Evolutionary conservation across 2,888 invertebrate species (phyloP), one percentile per base, ranked within the genome.

Genomic region (Drosophila mercatorum): DNA sequence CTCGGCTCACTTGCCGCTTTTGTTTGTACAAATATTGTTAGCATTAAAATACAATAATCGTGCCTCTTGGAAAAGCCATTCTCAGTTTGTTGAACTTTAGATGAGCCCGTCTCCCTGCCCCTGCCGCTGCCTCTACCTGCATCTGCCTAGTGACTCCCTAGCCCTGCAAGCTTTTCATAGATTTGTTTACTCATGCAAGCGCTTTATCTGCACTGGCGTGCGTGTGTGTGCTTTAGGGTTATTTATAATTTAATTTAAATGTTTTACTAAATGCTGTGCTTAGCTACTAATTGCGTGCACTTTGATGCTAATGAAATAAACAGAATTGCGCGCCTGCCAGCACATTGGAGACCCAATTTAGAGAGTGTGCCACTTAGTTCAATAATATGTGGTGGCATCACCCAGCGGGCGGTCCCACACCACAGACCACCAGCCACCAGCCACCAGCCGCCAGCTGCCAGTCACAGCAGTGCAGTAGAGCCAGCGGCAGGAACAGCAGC

Each of bases 341-440:
- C 63, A 47, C 41, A 57, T 72, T 55, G 77, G 64, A 83, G 87
- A 80, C 86, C 81, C 83, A 80, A 73, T 73, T 69, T 55, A 38
- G 79, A 72, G 87, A 71, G 74, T 89, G 87, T 88, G 83, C 87
- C 89, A 87, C 87, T 83, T 81, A 62, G 64, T 71, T 67, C 68
- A 57, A 58, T 78, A 57, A 58, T 73, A 49, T 66, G 61, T 53
- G 78, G 66, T 72, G 78, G 78, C 52, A 66, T 58, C 72, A 59
- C 34, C 41, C 64, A 60, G 17, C 59, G 73, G 73, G 78, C 41
- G 73, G 71, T 58, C 17, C 26, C 55, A 44, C 31, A 10, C 49
- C 62, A 28, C 31, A 44, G 22, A 38, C 22, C 22, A 22, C 22
- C 22, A 22, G 22, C 22, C 22, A 22, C 22, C 22, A 22, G 22